Base-by-base conservation (phyloP, 2,888 invertebrate genomes). In the Tetranychus piercei region DNA sequence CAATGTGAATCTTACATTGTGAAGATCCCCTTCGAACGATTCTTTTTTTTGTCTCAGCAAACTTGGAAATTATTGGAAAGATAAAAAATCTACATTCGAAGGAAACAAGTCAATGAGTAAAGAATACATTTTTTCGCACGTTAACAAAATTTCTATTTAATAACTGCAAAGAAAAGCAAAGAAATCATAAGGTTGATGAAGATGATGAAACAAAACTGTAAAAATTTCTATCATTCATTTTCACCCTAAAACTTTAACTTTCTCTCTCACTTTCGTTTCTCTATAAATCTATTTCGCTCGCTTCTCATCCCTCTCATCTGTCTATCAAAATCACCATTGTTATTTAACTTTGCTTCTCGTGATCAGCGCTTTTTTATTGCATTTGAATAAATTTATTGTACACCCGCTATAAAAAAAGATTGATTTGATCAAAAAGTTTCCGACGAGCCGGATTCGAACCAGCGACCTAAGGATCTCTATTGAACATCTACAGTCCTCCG, bases 391-490 rank as follows among this genome's bases (percentile, higher is more conserved):
- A 69, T 22, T 69, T 69, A 69, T 69, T 69, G 69, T 69, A 69
- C 23, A 23, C 69, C 69, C 55, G 15, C 15, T 34, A 34, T 3
- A 5, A 34, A 34, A 34, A 34, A 34, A 5, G 34, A 34, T 34
- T 34, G 0, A 34, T 34, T 34, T 34, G 34, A 34, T 34, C 34
- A 34, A 66, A 64, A 20, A 55, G 6, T 45, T n/a, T 78, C 78
- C 78, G 78, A 78, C 78, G 78, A 78, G 78, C 77, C 78, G 78
- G 78, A 78, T 77, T 78, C 75, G 78, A 78, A 78, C 78, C 78
- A 78, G 77, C 78, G 78, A 78, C 78, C 78, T 78, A 78, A 77
- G 78, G 78, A 78, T 78, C 18, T 44, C 77, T 74, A 74, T 71
- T 66, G 20, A 18, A 9, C 18, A 74, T 71, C 79, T 78, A 79